Evolutionary conservation across 2,888 invertebrate genomes (phyloP).

Genomic region (Pollenia angustigena): DNA sequence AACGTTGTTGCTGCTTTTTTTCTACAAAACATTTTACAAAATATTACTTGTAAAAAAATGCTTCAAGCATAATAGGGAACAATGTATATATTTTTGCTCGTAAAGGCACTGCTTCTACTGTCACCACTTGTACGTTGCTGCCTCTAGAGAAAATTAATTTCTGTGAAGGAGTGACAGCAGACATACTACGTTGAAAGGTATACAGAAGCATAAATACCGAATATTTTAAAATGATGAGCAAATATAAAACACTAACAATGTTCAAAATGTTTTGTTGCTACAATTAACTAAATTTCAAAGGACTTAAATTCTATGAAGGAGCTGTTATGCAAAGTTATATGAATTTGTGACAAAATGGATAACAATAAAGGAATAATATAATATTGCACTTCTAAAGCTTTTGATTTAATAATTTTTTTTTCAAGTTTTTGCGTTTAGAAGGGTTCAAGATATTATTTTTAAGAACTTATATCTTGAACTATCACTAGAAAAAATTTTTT

Average conservation of each 20-base stretch:
- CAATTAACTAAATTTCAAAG: conserved; percentile 6
- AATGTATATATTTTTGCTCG: conserved; percentile 2
- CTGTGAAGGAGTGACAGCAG: background rate
- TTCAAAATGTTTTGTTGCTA: background rate
- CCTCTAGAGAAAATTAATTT: conserved; percentile 20
- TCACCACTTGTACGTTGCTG: conserved; percentile 1
- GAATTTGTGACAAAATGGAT: background rate
- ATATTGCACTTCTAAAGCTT: background rate
- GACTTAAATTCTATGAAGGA: background rate
- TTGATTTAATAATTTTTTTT: background rate
- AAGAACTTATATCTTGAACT: no score
- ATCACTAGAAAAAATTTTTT: no score
- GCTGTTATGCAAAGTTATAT: background rate
- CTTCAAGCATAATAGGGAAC: conserved; percentile 59
- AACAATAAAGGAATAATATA: background rate
- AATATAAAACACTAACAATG: conserved; percentile 14
- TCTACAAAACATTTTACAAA: conserved; percentile 31
- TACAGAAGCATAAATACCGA: conserved; percentile 32
- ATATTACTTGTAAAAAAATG: conserved; percentile 63
- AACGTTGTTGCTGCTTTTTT: conserved; percentile 1
- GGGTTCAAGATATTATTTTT: no score
- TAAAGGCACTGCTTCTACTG: conserved; percentile 7
- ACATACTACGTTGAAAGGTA: background rate
- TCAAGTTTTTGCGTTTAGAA: no score
- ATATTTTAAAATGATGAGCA: conserved; percentile 13